A percentile compares a stretch with the other conserved stretches of the same genome.
Evolutionary conservation across 2,113 vertebrate species (phyloP).

Genomic region (Plotosus lineatus): DNA sequence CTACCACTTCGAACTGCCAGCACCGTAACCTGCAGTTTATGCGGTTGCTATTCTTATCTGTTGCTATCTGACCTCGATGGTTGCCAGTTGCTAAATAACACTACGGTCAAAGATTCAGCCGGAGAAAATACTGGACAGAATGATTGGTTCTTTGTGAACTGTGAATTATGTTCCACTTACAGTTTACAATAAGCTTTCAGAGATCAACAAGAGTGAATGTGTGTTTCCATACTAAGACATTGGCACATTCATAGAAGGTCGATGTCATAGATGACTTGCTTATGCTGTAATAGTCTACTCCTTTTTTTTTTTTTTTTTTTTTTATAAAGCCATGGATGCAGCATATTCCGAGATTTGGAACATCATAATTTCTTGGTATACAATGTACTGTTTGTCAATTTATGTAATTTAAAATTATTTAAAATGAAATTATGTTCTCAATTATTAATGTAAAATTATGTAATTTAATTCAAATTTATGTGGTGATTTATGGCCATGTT

Average conservation of each 20-base stretch:
- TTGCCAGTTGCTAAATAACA: conserved; percentile 12
- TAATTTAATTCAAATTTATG: no score
- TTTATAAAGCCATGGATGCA: conserved; percentile 3
- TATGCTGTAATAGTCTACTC: neutral
- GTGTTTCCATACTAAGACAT: neutral
- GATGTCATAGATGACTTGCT: neutral
- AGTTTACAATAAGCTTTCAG: neutral
- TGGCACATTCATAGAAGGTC: neutral
- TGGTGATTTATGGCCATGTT: neutral
- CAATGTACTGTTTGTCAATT: neutral
- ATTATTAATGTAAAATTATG: no score
- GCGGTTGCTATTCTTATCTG: conserved; percentile 35
- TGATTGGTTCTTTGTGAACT: conserved; percentile 2
- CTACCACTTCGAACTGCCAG: neutral
- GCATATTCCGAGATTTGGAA: neutral
- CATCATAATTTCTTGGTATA: neutral
- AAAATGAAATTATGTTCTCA: no score
- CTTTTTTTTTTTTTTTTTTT: neutral
- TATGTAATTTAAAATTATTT: no score
- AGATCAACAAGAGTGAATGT: neutral
- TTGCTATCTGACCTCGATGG: conserved; percentile 27
- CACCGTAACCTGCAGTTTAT: conserved; percentile 4
- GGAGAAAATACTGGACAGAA: neutral
- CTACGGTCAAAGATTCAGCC: conserved; percentile 13
- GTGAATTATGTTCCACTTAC: conserved; percentile 5